A percentile compares a stretch with the other conserved stretches of the same genome.
Evolutionary conservation across 2,888 invertebrate genomes (phyloP).

Genomic region (Gnatocerus cornutus): DNA sequence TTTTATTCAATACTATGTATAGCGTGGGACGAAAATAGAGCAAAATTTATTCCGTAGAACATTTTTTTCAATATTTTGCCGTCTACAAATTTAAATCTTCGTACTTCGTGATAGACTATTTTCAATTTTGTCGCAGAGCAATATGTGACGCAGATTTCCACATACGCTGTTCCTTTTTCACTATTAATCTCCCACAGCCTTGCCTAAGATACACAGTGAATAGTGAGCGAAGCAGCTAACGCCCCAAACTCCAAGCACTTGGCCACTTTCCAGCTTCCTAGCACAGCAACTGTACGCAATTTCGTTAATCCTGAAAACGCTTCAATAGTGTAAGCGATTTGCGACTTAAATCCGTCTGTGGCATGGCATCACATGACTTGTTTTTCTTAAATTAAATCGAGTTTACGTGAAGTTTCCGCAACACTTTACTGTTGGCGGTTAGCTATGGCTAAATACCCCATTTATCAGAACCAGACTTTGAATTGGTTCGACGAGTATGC

Average conservation of each 20-base stretch:
- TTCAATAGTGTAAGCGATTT: slow-evolving; percentile 26
- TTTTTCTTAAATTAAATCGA: slow-evolving; percentile 37
- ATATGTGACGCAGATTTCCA: slow-evolving; percentile 1
- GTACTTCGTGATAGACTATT: no score
- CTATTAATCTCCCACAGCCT: slow-evolving; percentile 12
- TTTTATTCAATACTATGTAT: no score
- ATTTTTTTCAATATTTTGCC: no score
- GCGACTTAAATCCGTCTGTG: slow-evolving; percentile 32
- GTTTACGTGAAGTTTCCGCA: slow-evolving; percentile 32
- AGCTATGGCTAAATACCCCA: slow-evolving; percentile 29
- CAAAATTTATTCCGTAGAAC: no score
- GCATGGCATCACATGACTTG: slow-evolving; percentile 33
- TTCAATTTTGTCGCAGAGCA: no score
- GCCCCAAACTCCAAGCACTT: slow-evolving; percentile 10
- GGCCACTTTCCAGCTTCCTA: slow-evolving; percentile 25
- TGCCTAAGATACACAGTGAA: slow-evolving; percentile 12
- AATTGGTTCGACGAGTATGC: slow-evolving; percentile 33
- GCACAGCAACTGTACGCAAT: slow-evolving; percentile 11
- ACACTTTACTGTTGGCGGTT: slow-evolving; percentile 13
- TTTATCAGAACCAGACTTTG: slow-evolving; percentile 39
- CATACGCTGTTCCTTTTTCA: not conserved
- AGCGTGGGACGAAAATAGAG: no score
- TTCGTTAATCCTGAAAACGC: slow-evolving; percentile 22
- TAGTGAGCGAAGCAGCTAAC: slow-evolving; percentile 6
- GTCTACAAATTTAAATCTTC: no score